phyloP scores from a whole-genome alignment of 2,797 vertebrate genomes.

The Morus bassanus region DNA sequence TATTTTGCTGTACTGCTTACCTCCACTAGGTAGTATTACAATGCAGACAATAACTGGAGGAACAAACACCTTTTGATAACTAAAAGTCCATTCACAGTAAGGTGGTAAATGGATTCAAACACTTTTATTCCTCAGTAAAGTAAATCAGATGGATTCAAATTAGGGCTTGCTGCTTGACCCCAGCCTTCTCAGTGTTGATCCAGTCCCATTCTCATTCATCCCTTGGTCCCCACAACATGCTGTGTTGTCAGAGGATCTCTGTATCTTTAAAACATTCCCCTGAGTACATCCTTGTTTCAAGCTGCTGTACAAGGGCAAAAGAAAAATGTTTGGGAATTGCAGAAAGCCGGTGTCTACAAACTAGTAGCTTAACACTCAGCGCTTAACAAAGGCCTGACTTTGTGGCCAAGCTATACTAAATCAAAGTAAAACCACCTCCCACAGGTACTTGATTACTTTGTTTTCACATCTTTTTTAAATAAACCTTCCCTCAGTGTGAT shows the following conservation, averaged over 20 bases:
- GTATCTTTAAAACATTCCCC: not conserved
- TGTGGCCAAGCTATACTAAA: not conserved
- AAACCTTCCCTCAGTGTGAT: not conserved
- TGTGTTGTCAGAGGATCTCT: not conserved
- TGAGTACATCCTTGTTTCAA: not conserved
- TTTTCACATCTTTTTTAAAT: not conserved
- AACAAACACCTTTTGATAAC: not conserved
- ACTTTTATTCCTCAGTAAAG: not conserved
- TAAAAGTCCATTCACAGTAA: not conserved
- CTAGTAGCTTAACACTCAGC: not conserved
- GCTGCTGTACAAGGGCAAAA: not conserved
- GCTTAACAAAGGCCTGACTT: not conserved
- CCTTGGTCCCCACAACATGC: not conserved
- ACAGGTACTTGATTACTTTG: not conserved
- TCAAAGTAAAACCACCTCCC: not conserved
- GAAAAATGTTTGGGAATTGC: not conserved
- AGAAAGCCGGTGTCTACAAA: not conserved
- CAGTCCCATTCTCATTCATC: not conserved
- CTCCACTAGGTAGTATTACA: not conserved
- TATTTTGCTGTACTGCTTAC: not conserved
- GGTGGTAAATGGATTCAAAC: not conserved
- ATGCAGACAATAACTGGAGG: not conserved
- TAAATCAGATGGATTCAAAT: not conserved
- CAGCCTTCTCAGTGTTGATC: not conserved
- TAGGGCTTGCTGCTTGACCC: not conserved